A percentile compares a stretch with the other conserved stretches of the same genome.
Evolutionary conservation across 1,140 invertebrate species (phyloP).

Genomic region (Littorina saxatilis): DNA sequence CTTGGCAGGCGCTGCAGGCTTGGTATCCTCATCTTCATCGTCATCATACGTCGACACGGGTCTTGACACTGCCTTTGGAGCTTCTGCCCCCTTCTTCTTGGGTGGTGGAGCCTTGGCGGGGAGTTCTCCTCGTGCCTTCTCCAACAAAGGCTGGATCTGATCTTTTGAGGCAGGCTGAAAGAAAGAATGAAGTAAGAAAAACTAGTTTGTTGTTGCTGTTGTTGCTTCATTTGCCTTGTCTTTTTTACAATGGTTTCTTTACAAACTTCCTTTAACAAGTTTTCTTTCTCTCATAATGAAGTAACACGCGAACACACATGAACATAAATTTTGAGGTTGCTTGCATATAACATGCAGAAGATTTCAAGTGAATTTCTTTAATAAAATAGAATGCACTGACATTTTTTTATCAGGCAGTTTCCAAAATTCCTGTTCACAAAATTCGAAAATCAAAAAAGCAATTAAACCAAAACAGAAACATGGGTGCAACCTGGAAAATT

Average conservation of each 20-base stretch:
- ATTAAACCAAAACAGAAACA: too few relatives aligned
- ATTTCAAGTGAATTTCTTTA: too few relatives aligned
- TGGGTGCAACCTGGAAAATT: too few relatives aligned
- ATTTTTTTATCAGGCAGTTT: too few relatives aligned
- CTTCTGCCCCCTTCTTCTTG: constrained; percentile 52
- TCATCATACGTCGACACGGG: constrained; percentile 43
- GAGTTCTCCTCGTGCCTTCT: constrained; percentile 90
- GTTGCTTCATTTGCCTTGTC: background rate
- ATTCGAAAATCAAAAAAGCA: too few relatives aligned
- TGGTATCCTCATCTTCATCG: constrained; percentile 53
- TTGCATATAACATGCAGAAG: too few relatives aligned
- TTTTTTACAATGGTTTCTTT: background rate
- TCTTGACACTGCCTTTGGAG: constrained; percentile 44
- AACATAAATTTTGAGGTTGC: too few relatives aligned
- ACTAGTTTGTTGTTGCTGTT: background rate
- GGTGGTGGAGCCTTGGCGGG: constrained; percentile 82
- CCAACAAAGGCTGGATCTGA: constrained; percentile 86
- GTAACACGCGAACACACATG: too few relatives aligned
- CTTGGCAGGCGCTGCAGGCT: constrained; percentile 35
- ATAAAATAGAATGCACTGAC: too few relatives aligned
- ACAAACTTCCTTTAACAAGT: too few relatives aligned
- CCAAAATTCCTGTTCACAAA: too few relatives aligned
- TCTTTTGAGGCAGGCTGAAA: constrained; percentile 86
- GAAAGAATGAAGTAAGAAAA: background rate
- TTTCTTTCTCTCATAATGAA: too few relatives aligned